Evolutionary conservation across 1,140 invertebrate species (phyloP).

Genomic region (Bombus impatiens): DNA sequence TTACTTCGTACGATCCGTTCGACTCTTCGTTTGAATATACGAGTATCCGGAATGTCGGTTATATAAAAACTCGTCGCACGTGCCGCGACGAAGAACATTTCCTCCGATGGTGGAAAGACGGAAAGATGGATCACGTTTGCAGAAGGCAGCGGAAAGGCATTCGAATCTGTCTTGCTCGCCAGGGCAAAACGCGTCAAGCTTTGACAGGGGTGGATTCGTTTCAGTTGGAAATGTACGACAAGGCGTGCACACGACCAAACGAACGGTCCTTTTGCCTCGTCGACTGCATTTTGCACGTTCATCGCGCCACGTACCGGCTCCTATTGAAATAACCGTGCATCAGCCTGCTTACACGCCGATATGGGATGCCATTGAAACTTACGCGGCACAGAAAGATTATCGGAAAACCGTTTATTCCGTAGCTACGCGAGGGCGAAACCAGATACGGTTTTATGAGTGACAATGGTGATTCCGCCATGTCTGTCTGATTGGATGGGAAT

Average conservation of each 20-base stretch:
- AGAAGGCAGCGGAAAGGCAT: conserved; percentile 12
- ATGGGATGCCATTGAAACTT: conserved; percentile 21
- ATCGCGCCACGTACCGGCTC: conserved; percentile 1
- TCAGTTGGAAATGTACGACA: conserved; percentile 23
- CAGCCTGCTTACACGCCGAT: conserved; percentile 22
- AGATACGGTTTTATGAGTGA: neutral
- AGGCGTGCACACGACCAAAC: neutral
- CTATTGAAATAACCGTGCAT: conserved; percentile 43
- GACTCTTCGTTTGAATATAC: neutral
- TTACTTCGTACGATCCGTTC: neutral
- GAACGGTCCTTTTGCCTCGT: neutral
- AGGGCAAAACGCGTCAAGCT: conserved; percentile 4
- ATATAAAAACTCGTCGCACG: neutral
- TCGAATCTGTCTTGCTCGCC: conserved; percentile 23
- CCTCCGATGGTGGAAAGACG: neutral
- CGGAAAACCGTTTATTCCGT: conserved; percentile 35
- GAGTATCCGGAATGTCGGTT: neutral
- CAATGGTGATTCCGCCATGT: neutral
- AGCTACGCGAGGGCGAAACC: too few species aligned
- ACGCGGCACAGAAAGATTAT: conserved; percentile 30
- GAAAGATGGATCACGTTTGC: conserved; percentile 16
- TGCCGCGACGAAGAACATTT: neutral
- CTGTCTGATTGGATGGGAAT: neutral
- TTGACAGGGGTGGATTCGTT: conserved; percentile 30
- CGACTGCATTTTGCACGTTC: conserved; percentile 28